phyloP scores from a whole-genome alignment of 1,140 invertebrate genomes.

The Ceratoteleas bidentatus region DNA sequence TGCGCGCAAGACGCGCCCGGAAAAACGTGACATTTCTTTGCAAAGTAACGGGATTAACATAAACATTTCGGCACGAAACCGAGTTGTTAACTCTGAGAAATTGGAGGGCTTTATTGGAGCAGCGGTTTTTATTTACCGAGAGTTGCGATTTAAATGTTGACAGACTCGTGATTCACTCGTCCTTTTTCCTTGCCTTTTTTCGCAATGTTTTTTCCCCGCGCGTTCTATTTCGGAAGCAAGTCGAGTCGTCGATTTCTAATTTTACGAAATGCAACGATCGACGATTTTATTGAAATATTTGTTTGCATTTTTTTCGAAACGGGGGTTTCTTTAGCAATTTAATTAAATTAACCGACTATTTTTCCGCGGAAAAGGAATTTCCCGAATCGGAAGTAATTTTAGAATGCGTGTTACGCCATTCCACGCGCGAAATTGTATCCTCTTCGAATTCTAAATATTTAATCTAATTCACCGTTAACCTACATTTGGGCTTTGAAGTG shows the following conservation, averaged over 20 bases:
- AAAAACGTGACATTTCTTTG: slow-evolving; percentile 52
- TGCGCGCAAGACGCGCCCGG: no score
- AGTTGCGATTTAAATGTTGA: slow-evolving; percentile 4
- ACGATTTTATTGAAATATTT: neutral
- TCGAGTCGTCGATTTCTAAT: neutral
- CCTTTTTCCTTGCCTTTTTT: neutral
- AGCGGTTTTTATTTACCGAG: neutral
- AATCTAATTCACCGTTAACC: slow-evolving; percentile 11
- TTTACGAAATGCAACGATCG: neutral
- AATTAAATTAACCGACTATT: slow-evolving; percentile 7
- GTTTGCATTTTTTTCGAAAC: neutral
- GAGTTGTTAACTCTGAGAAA: slow-evolving; percentile 3
- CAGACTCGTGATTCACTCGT: neutral
- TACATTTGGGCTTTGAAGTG: neutral
- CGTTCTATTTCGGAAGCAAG: neutral
- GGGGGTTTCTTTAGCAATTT: neutral
- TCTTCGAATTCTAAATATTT: slow-evolving; percentile 13
- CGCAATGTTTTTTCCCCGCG: no score
- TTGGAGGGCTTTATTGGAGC: slow-evolving; percentile 10
- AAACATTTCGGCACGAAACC: slow-evolving; percentile 1
- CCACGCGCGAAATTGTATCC: slow-evolving; percentile 2
- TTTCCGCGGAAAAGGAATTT: slow-evolving; percentile 1
- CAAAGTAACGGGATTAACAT: slow-evolving; percentile 32
- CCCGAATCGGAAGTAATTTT: slow-evolving; percentile 11
- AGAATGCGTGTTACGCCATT: slow-evolving; percentile 1